Evolutionary conservation across 2,797 vertebrate species (phyloP), one percentile per base, ranked within the genome.

Genomic region (Toxotes lorentzi): DNA sequence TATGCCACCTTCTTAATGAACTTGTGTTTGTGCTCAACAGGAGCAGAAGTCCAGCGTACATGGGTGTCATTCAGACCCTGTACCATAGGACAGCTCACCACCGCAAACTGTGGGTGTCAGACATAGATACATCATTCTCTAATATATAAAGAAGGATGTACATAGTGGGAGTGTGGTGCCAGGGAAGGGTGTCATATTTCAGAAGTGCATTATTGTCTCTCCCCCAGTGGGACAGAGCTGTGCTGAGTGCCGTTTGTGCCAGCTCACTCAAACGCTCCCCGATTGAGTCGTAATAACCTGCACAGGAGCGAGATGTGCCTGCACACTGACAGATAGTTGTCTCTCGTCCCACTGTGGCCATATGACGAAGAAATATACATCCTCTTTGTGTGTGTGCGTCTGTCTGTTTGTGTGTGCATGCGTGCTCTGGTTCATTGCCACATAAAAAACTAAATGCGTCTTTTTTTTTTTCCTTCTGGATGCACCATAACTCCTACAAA

Each of bases 141-240:
- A 56, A 74, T 63, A 51, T 67, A 76, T 35, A 70, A 30, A 30
- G 73, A 66, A 11, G 54, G 63, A 56, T 71, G 80, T 51, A 73
- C 65, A 67, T 41, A 43, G 85, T 27, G 45, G 68, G 65, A 75
- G 84, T 56, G 64, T 50, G 47, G 74, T 79, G 84, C 81, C 76
- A 63, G 69, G 82, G 75, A 82, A 67, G 79, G 86, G 90, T 93
- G 92, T 96, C 95, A 93, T 94, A 93, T 94, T 95, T 94, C 95
- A 95, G 90, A 83, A 85, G 92, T 90, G 92, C 93, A 90, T 94
- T 94, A 92, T 87, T 82, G 30, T 88, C 93, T 91, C 86, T 51
- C 93, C 88, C 92, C 95, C 91, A 79, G 88, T 85, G 95, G 96
- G 95, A 94, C 89, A 12, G 69, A 58, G 84, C 84, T 81, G 78